A percentile compares a stretch with the other conserved stretches of the same genome.
phyloP scores from a whole-genome alignment of 1,140 invertebrate genomes.

The Drosophila ambigua region DNA sequence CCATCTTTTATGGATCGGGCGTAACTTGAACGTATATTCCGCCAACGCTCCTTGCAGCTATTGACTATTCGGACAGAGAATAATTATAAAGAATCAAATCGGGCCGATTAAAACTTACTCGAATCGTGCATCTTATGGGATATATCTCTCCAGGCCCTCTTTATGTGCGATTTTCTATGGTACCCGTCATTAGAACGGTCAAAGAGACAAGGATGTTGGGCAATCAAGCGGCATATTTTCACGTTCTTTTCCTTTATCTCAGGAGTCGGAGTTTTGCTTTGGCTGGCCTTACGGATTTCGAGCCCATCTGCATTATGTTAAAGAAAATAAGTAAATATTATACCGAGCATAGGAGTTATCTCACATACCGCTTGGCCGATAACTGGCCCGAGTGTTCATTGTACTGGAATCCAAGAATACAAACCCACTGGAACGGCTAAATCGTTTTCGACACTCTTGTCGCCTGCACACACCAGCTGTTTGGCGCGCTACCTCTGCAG shows the following conservation, averaged over 20 bases:
- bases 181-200: slow-evolving; percentile 66
- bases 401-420: slow-evolving; percentile 5
- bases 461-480: slow-evolving; percentile 67
- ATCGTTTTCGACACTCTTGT: slow-evolving; percentile 27
- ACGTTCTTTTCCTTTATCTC: slow-evolving; percentile 60
- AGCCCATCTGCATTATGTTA: background rate
- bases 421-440: slow-evolving; percentile 19
- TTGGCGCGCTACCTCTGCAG: slow-evolving; percentile 28
- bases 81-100: background rate
- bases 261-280: slow-evolving; percentile 33
- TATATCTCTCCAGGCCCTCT: slow-evolving; percentile 66
- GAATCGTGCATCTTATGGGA: slow-evolving; percentile 54
- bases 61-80: slow-evolving; percentile 35
- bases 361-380: too few relatives aligned
- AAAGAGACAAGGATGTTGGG: slow-evolving; percentile 68
- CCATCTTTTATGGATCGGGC: slow-evolving; percentile 65
- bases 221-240: slow-evolving; percentile 71
- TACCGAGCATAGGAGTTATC: background rate
- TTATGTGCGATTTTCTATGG: slow-evolving; percentile 60
- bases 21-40: slow-evolving; percentile 71
- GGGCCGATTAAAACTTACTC: slow-evolving; percentile 36
- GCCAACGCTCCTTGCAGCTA: slow-evolving; percentile 72
- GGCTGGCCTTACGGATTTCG: slow-evolving; percentile 20
- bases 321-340: background rate
- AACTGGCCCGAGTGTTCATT: slow-evolving; percentile 52